phyloP scores from a whole-genome alignment of 2,797 vertebrate species.

The Chelonia mydas region DNA sequence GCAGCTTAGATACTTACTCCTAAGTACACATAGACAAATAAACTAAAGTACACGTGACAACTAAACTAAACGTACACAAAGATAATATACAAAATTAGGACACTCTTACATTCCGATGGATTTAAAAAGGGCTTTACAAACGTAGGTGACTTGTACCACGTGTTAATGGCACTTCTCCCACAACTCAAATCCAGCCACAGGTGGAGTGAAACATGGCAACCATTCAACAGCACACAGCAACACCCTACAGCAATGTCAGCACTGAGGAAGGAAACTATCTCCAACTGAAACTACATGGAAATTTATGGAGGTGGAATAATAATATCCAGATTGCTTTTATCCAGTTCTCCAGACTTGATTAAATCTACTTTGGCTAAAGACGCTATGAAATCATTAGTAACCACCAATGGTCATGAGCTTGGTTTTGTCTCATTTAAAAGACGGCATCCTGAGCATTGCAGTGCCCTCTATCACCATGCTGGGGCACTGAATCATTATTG shows the following conservation, averaged over 20 bases:
- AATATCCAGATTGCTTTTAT: background rate
- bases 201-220: background rate
- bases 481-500: accelerated
- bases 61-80: background rate
- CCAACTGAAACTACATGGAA: background rate
- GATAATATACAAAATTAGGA: background rate
- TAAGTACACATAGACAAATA: background rate
- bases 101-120: background rate
- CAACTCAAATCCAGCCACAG: slow-evolving; percentile 28
- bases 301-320: background rate
- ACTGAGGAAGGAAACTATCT: background rate
- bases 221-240: background rate
- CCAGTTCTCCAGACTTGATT: background rate
- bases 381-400: background rate
- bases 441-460: background rate
- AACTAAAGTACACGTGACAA: background rate
- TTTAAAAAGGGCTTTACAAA: slow-evolving; percentile 51
- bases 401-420: accelerated
- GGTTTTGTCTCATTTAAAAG: background rate
- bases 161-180: slow-evolving; percentile 31
- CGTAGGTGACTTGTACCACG: background rate
- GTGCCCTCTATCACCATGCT: background rate
- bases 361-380: background rate
- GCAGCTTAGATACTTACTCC: background rate
- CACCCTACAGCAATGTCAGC: background rate